Base-by-base conservation (phyloP, 2,888 invertebrate species). In the Machimus rusticus region DNA sequence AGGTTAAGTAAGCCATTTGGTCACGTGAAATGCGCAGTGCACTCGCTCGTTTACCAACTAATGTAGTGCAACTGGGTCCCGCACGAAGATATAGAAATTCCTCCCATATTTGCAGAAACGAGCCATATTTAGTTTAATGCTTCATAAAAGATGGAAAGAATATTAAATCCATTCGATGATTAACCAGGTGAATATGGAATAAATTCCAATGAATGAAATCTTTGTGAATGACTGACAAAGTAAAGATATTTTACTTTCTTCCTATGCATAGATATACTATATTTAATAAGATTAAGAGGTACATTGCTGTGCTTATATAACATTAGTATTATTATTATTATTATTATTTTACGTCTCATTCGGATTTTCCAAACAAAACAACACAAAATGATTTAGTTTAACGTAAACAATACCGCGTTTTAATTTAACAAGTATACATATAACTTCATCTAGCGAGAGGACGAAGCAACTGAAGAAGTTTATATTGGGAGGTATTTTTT, bases 1-100 rank as follows among this genome's bases (percentile, higher is more conserved):
- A 82, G 82, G 16, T 57, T 37, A 82, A 82, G 37, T 82, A 82
- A 82, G 39, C 19, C 82, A 82, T 57, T 82, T 82, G 82, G 82
- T 82, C 82, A 82, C 82, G 82, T 66, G 82, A 82, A 82, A 37
- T 28, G 57, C 34, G 57, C 82, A 82, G 57, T 57, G 57, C 82
- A 82, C 6, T 79, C 43, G 51, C 16, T 46, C 31, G 43, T 28
- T 43, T 46, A 43, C 78, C 46, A 43, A 46, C 79, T 51, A 79
- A 79, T 46, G 23, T 79, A 23, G 46, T 79, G 79, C 39, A 79
- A 12, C 51, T 79, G 14, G 28, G 28, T 51, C 14, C 46, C 46
- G 31, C 28, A 51, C 43, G 43, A 51, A 51, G 14, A 12, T 51
- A 16, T 16, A 23, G 51, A 79, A 51, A 79, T 46, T 43, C 39